Base-by-base conservation (phyloP, 1,140 invertebrate genomes). In the Mycetomoellerius zeteki region DNA sequence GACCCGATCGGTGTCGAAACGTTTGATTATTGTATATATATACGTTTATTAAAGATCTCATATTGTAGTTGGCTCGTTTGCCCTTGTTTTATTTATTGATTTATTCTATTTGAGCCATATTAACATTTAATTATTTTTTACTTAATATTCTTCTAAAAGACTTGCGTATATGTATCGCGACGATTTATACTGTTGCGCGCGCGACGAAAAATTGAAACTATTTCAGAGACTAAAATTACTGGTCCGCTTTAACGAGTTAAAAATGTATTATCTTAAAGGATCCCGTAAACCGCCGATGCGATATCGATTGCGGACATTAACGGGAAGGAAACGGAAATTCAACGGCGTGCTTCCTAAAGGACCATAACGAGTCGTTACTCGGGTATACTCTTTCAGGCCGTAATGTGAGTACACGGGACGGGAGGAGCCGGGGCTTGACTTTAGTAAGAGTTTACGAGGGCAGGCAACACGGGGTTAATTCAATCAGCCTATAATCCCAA, bases 381-480 rank as follows among this genome's bases (percentile, higher is more conserved):
- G 86, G 80, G 10, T 86, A 92, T 81, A 86, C 87, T 86, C 86
- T 90, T 91, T 89, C 88, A 85, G 77, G 86, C 65, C 86, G 84
- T 92, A 92, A 91, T 90, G 91, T 86, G 88, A 89, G 91, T 91
- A 94, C 94, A 94, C 88, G 93, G 91, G 94, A 94, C 94, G 93
- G 94, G 94, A 94, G 94, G 94, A 95, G 94, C 88, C 85, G 85
- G 89, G 91, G 92, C 90, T 93, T 94, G 94, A 95, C 94, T 95
- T 94, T 94, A 94, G 94, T 93, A 94, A 94, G 93, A 94, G 93
- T 95, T 95, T 95, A 95, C 92, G 94, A 95, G 94, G 93, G 91
- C 91, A 92, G 93, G 93, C 89, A 93, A 94, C 90, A 93, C 91
- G 91, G 89, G 93, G 93, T 94, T 94, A 94, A 94, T 95, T 94